These are phyloP conservation scores for Arbacia lixula DNA, from an alignment of 53 echinoderm and acorn worm genomes.

Conservation along the genomic window DNA sequence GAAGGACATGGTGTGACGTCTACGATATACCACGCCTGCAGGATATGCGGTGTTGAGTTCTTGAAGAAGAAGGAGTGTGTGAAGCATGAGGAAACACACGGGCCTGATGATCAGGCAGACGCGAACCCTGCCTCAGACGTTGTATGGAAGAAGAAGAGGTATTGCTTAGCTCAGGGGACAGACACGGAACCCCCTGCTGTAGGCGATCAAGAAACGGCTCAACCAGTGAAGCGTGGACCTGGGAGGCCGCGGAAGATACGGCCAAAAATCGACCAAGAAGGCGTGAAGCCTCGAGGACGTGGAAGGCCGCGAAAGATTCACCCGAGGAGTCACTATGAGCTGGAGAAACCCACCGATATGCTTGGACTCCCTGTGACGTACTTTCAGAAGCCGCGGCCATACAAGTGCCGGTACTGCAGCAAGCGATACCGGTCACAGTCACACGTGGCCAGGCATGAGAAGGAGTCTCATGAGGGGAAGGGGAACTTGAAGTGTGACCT, in stretches of 20 bases:
- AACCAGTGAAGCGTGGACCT: background rate
- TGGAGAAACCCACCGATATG: constrained; percentile 25
- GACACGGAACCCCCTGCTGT: no score
- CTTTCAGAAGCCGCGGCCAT: constrained; percentile 2
- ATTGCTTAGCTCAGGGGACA: no score
- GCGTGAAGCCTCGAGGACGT: background rate
- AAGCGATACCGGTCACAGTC: background rate
- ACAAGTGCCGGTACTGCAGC: constrained; percentile 31
- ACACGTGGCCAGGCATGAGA: background rate
- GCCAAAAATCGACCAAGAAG: background rate
- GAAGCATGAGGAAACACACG: background rate
- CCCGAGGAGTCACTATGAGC: background rate
- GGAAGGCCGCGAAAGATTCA: background rate
- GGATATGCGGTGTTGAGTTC: background rate
- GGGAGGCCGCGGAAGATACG: background rate
- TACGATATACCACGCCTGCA: background rate
- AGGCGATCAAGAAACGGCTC: no score
- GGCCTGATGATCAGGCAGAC: no score
- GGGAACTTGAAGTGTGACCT: constrained; percentile 9
- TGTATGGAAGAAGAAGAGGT: background rate
- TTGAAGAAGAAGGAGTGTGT: background rate
- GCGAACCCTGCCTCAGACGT: background rate
- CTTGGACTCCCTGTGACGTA: constrained; percentile 6
- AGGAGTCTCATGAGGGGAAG: background rate
- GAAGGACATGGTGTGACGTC: constrained; percentile 16